phyloP scores from a whole-genome alignment of 2,888 invertebrate species.

The Hipparchia sbordonii region DNA sequence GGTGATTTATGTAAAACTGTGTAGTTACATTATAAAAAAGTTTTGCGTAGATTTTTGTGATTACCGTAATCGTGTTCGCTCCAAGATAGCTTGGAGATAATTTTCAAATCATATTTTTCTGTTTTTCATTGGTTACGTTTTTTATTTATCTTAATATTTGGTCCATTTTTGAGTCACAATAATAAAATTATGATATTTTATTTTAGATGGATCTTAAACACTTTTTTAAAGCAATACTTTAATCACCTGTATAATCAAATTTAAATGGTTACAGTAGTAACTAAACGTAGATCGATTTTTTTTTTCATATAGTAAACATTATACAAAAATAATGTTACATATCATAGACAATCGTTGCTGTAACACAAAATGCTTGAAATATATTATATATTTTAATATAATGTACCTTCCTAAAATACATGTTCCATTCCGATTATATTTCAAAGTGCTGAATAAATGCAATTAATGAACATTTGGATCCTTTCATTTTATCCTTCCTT shows the following conservation, averaged over 20 bases:
- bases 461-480: conserved; percentile 21
- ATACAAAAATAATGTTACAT: conserved; percentile 20
- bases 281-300: too few species aligned
- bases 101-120: neutral
- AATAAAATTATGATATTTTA: neutral
- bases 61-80: neutral
- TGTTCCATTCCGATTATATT: conserved; percentile 56
- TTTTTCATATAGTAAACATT: neutral
- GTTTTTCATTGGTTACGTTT: neutral
- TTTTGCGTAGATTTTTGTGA: neutral
- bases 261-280: too few species aligned
- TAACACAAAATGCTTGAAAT: conserved; percentile 26
- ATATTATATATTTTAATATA: conserved; percentile 49
- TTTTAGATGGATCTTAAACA: too few species aligned
- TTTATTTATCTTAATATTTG: neutral
- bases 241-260: conserved; percentile 4
- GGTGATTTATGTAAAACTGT: neutral
- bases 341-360: conserved; percentile 22
- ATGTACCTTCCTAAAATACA: conserved; percentile 43
- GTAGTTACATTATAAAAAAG: neutral
- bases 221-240: neutral
- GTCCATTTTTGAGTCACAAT: neutral
- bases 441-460: conserved; percentile 55
- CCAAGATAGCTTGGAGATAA: neutral
- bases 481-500: too few species aligned